phyloP scores from a whole-genome alignment of 2,113 vertebrate genomes.

The Megaceryle torquata region DNA sequence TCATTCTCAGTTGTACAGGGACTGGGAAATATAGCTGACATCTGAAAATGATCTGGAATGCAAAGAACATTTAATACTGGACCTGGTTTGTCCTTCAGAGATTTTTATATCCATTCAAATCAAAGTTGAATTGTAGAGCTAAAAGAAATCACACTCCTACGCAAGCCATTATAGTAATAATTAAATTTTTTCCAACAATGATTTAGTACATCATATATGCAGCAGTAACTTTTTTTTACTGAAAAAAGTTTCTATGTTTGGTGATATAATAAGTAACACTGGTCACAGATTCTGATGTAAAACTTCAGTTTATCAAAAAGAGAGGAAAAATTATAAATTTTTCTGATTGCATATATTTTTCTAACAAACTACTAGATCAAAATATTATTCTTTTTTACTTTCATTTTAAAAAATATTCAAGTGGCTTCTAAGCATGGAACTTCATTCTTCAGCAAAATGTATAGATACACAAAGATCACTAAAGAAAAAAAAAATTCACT shows the following conservation, averaged over 20 bases:
- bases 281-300: background rate
- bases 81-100: background rate
- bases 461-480: background rate
- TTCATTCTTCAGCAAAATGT: background rate
- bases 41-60: background rate
- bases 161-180: background rate
- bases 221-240: background rate
- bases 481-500: background rate
- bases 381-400: background rate
- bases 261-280: background rate
- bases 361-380: slow-evolving; percentile 18
- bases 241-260: background rate
- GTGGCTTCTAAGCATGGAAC: background rate
- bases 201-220: background rate
- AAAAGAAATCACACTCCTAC: background rate
- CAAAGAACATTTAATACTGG: background rate
- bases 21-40: background rate
- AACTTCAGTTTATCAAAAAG: slow-evolving; percentile 12
- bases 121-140: background rate
- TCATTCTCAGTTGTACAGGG: background rate
- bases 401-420: background rate
- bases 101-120: background rate
- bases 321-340: background rate
- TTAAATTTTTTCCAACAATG: background rate
- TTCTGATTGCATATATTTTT: slow-evolving; percentile 7